A percentile compares a stretch with the other conserved stretches of the same genome.
Conservation (phyloP, 1,140 invertebrate species). For the Drosophila teissieri region DNA sequence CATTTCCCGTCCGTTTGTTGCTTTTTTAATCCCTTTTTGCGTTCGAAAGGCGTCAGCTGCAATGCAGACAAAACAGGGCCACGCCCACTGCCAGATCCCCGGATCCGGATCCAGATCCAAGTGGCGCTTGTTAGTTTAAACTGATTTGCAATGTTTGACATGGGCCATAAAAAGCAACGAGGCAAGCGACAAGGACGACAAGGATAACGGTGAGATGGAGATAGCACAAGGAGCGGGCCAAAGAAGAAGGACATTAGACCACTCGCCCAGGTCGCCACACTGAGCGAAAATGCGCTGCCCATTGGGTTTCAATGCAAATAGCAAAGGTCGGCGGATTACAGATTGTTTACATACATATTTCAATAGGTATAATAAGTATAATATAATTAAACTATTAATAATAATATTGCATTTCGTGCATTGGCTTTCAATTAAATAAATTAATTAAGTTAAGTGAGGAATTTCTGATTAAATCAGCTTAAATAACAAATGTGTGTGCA, state of each 20-base stretch:
- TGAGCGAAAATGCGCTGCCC: background rate
- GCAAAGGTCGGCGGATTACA: too few species aligned
- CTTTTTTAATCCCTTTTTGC: slow-evolving; percentile 54
- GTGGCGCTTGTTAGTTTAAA: slow-evolving; percentile 75
- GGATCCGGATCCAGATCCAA: slow-evolving; percentile 16
- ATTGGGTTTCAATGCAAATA: background rate
- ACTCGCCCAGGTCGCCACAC: slow-evolving; percentile 51
- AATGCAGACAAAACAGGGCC: slow-evolving; percentile 55
- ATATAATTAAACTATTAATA: too few species aligned
- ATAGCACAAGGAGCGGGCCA: slow-evolving; percentile 40
- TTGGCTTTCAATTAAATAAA: background rate
- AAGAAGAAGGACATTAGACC: slow-evolving; percentile 31
- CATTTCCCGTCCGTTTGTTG: background rate
- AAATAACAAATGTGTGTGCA: too few species aligned
- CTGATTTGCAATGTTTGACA: slow-evolving; percentile 83
- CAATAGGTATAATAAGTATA: too few species aligned
- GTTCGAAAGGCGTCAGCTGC: slow-evolving; percentile 51
- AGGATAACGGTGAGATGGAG: slow-evolving; percentile 51
- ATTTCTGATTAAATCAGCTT: background rate
- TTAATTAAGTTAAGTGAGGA: background rate
- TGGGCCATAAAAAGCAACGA: slow-evolving; percentile 80
- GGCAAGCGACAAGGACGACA: slow-evolving; percentile 45
- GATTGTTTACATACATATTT: too few species aligned
- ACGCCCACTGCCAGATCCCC: slow-evolving; percentile 32
- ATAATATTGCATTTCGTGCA: too few species aligned